Evolutionary conservation across 2,888 invertebrate species (phyloP), one percentile per base, ranked within the genome.

Genomic region (Leptinotarsa haldemani): DNA sequence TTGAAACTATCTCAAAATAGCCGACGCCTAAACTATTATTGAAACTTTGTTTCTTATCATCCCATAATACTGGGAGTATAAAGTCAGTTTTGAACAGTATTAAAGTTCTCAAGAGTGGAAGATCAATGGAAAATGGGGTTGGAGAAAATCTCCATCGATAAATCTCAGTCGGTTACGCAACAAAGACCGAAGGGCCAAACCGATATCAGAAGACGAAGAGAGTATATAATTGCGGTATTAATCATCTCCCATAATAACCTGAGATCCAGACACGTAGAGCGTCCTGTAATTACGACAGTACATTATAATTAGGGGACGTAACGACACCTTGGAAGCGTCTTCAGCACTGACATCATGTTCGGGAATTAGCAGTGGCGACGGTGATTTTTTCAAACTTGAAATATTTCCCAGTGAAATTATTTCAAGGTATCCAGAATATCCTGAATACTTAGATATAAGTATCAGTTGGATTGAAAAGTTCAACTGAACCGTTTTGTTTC

Each of bases 71-170:
- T 71, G 73, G 75, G 75, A 74, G 78, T 80, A 82, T 79, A 81
- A 83, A 82, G 81, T 82, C 81, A 80, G 80, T 82, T 82, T 82
- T 81, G 83, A 83, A 82, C 79, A 78, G 80, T 77, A 80, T 80
- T 81, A 80, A 81, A 83, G 80, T 78, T 77, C 67, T 68, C 80
- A 61, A 61, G 61, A 61, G 61, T 40, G 61, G 80, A 80, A 81
- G 81, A 79, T 81, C 80, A 78, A 81, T 80, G 78, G 81, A 82
- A 81, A 82, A 81, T 82, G 81, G 79, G 81, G 81, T 80, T 65
- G 20, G 73, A 61, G 73, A 69, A 73, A 74, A 82, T 84, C 80
- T 79, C 77, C 66, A 66, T 67, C 79, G 48, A 80, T 80, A 80
- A 80, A 80, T 80, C 79, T 77, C 76, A 64, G 71, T 69, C 66